Base-by-base conservation (phyloP, 1,140 invertebrate genomes). In the Anoplophora glabripennis region DNA sequence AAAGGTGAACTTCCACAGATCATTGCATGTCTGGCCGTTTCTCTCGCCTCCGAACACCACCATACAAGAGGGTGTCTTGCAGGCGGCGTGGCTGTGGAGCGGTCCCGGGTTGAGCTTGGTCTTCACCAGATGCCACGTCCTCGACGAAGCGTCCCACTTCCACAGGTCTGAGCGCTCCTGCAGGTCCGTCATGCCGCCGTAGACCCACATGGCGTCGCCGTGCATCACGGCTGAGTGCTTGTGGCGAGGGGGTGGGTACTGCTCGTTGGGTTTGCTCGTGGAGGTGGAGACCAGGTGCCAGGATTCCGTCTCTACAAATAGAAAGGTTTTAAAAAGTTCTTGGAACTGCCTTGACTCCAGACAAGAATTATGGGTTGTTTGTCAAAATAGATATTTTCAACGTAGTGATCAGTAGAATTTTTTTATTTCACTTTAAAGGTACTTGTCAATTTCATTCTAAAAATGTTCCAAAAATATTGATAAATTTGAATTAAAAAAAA, bases 1-100 rank as follows among this genome's bases (percentile, higher is more conserved):
- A 74, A 93, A 93, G 76, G 90, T 89, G 79, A 91, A 93, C 73
- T 88, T 83, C 92, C 92, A 94, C 1, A 94, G 76, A 67, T 93
- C 90, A 73, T 90, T 89, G 12, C 83, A 85, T 7, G 86, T 78
- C 49, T 86, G 79, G 1, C 90, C 90, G 56, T 80, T 80, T 61
- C 83, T 81, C 71, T 93, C 90, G 0, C 92, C 91, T 1, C 92
- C 91, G 76, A 93, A 91, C 11, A 94, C 79, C 35, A 93, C 80
- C 86, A 94, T 89, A 11, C 37, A 89, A 11, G 86, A 88, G 9
- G 87, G 86, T 11, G 91, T 81, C 70, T 89, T 84, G 60, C 88
- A 86, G 1, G 88, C 89, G 33, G 89, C 85, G 74, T 94, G 92
- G n/a, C 89, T 89, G 66, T 89, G 86, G 36, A 93, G 81, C 11